Base-by-base conservation (phyloP, 2,113 vertebrate species). In the Scartelaos histophorus region DNA sequence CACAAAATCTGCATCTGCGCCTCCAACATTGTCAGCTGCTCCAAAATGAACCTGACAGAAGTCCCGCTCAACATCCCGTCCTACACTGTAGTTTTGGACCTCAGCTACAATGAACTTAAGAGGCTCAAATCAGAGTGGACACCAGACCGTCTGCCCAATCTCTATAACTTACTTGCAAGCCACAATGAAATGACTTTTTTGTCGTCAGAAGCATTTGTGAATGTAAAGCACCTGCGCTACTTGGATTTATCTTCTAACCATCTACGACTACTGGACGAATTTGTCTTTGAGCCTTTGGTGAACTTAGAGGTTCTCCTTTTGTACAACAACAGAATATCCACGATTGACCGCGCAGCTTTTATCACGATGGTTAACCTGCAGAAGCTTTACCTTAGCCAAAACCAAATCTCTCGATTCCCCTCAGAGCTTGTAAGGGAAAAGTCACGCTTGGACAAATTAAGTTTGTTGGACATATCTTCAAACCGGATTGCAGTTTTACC, bases 11-110 rank as follows among this genome's bases (percentile, higher is more conserved):
- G 98, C 69, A 89, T 99, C 83, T 99, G 98, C 5, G 97, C 98
- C 90, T 97, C 96, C 81, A 98, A 97, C 92, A 96, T 98, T 64
- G 95, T 98, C 67, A 98, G 96, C 92, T 99, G 98, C 91, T 96
- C 96, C 16, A 97, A 96, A 87, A 95, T 95, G 85, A 94, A 92
- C 60, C 90, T 99, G 87, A 91, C 82, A 29, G 19, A 3, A 0
- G 85, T 97, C 24, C 96, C 97, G 0, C 46, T 82, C 0, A 88
- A 89, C 0, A 79, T 99, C 68, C 98, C 98, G 2, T 88, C 81
- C 43, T 98, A 98, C 85, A 91, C 94, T 0, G 90, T 94, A 0
- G 93, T 96, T 2, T 86, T 99, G 83, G 98, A 99, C 87, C 89
- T 99, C 79, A 98, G 97, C 80, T 96, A 98, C 88, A 99, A 99